Conservation (phyloP, 2,797 vertebrate genomes). For the Borostomias antarcticus region DNA sequence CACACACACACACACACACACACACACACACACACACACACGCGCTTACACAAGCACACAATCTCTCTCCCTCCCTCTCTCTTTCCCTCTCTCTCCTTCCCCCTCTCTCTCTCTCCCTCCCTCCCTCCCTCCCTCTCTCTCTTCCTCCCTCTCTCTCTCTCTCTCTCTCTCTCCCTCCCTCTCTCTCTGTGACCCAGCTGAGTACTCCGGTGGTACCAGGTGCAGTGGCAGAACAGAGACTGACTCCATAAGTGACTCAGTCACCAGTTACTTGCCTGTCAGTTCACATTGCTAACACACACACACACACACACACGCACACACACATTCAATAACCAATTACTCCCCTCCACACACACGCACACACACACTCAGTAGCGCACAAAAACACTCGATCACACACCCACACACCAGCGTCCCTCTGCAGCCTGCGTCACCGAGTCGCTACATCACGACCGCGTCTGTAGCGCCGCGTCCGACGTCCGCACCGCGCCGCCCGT, state of each 20-base stretch:
- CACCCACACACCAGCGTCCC: too few species aligned
- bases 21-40: not conserved
- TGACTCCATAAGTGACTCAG: constrained; percentile 8
- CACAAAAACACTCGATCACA: too few species aligned
- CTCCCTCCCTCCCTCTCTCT: too few species aligned
- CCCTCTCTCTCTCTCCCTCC: not conserved
- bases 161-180: not conserved
- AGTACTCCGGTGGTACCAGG: too few species aligned
- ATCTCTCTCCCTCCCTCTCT: too few species aligned
- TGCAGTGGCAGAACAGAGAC: too few species aligned
- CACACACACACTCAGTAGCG: too few species aligned
- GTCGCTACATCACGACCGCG: constrained; percentile 15
- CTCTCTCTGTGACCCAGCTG: constrained; percentile 11
- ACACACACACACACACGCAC: constrained; percentile 3
- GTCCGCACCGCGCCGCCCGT: too few species aligned
- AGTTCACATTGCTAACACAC: constrained; percentile 19
- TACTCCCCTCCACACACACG: not conserved
- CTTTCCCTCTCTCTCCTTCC: not conserved
- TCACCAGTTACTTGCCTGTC: constrained; percentile 2
- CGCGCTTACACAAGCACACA: not conserved
- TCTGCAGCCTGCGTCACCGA: not conserved
- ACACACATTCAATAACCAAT: not conserved
- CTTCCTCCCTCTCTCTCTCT: not conserved
- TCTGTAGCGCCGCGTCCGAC: too few species aligned
- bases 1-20: too few species aligned